Percentiles rank a stretch among this genome's conserved stretches.
Conservation (phyloP, 1,140 invertebrate species). For the Trichonephila clavata region DNA sequence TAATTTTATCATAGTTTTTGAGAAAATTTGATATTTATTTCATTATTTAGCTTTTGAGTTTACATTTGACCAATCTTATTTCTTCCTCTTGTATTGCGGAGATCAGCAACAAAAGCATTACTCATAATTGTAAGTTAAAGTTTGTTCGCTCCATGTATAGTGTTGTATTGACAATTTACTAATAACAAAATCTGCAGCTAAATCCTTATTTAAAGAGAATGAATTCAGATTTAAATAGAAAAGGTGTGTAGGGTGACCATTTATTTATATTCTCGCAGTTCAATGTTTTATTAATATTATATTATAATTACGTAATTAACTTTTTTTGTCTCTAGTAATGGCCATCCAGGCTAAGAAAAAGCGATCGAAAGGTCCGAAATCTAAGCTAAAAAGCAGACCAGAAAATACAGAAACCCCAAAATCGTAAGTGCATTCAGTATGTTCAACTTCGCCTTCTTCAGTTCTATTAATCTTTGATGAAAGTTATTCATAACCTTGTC, state of each 20-base stretch:
- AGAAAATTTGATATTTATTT: neutral
- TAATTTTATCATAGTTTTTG: too few relatives aligned
- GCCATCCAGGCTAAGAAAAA: constrained; percentile 82
- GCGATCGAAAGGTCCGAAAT: constrained; percentile 80
- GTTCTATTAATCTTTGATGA: neutral
- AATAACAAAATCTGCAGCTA: constrained; percentile 36
- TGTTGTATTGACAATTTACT: constrained; percentile 43
- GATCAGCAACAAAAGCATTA: constrained; percentile 58
- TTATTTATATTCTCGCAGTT: neutral
- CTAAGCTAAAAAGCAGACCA: constrained; percentile 73
- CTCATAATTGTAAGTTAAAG: constrained; percentile 59
- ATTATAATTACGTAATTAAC: constrained; percentile 37
- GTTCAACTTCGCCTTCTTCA: neutral
- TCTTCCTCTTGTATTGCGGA: neutral
- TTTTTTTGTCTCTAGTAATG: constrained; percentile 79
- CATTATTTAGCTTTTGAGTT: neutral
- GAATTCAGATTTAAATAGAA: constrained; percentile 77
- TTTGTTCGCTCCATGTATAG: constrained; percentile 48
- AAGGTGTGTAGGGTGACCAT: constrained; percentile 65
- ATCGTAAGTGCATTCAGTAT: constrained; percentile 17
- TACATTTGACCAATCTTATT: constrained; percentile 2
- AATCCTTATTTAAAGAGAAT: constrained; percentile 54
- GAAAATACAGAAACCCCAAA: constrained; percentile 63
- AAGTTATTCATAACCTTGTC: neutral
- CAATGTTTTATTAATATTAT: neutral